phyloP scores from a whole-genome alignment of 2,113 vertebrate genomes.

The Talpa occidentalis region DNA sequence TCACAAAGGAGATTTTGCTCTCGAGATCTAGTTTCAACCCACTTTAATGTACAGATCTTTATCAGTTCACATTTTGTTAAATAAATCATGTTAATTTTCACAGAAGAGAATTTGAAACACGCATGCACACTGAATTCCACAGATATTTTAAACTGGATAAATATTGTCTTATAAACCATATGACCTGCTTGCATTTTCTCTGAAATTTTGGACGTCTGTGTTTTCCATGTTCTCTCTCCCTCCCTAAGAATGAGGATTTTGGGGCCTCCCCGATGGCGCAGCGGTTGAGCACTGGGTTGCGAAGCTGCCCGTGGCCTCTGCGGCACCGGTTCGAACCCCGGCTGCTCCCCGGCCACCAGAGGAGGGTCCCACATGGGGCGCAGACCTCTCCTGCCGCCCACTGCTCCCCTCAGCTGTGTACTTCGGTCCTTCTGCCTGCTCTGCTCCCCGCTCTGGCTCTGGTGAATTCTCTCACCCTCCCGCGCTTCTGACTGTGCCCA shows the following conservation, averaged over 20 bases:
- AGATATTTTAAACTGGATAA: conserved; percentile 38
- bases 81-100: not conserved
- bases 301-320: no score
- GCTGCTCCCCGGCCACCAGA: no score
- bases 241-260: not conserved
- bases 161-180: conserved; percentile 20
- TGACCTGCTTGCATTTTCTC: not conserved
- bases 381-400: no score
- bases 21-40: not conserved
- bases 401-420: no score
- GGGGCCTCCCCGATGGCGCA: no score
- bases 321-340: no score
- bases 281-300: no score
- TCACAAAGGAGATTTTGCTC: not conserved
- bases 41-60: not conserved
- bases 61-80: not conserved
- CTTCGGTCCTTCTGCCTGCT: no score
- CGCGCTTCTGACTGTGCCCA: no score
- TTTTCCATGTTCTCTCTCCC: not conserved
- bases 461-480: no score
- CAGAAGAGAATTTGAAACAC: not conserved
- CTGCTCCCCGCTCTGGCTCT: no score
- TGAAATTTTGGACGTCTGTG: not conserved
- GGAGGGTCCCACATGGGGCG: no score
- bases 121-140: not conserved